phyloP scores from a whole-genome alignment of 2,888 invertebrate genomes.

The Orthosia cruda region DNA sequence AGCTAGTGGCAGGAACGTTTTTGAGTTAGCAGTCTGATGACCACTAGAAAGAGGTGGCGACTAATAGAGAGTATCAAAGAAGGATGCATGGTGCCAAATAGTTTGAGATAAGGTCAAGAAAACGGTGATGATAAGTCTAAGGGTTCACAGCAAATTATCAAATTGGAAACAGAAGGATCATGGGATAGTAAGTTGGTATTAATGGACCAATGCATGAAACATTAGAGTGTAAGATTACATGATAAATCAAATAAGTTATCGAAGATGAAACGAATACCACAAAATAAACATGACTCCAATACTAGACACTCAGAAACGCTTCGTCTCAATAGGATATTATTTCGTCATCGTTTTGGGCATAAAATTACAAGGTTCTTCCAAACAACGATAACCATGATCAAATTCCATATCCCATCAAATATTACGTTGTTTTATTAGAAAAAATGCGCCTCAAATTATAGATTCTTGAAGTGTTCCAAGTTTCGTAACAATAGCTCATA shows the following conservation, averaged over 20 bases:
- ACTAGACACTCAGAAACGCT: not conserved
- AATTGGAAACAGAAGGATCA: not conserved
- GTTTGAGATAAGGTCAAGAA: no score
- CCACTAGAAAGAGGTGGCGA: not conserved
- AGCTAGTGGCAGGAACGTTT: not conserved
- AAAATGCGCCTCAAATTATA: slow-evolving; percentile 23
- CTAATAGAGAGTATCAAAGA: not conserved
- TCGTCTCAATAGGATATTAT: not conserved
- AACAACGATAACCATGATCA: not conserved
- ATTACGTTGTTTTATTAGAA: slow-evolving; percentile 19
- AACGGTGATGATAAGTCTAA: not conserved
- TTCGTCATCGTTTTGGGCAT: slow-evolving; percentile 19
- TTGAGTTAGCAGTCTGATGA: not conserved
- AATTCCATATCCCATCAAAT: slow-evolving; percentile 8
- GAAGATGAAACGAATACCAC: not conserved
- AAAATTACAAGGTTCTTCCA: slow-evolving; percentile 15
- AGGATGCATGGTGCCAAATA: not conserved
- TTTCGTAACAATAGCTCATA: slow-evolving; percentile 64
- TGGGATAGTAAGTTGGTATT: not conserved
- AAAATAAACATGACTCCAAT: not conserved
- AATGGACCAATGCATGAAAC: no score
- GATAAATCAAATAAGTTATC: not conserved
- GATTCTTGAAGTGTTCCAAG: slow-evolving; percentile 40
- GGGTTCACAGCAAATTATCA: not conserved
- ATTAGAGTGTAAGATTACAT: not conserved